Base-by-base conservation (phyloP, 2,113 vertebrate species). In the Chloropsis hardwickii region DNA sequence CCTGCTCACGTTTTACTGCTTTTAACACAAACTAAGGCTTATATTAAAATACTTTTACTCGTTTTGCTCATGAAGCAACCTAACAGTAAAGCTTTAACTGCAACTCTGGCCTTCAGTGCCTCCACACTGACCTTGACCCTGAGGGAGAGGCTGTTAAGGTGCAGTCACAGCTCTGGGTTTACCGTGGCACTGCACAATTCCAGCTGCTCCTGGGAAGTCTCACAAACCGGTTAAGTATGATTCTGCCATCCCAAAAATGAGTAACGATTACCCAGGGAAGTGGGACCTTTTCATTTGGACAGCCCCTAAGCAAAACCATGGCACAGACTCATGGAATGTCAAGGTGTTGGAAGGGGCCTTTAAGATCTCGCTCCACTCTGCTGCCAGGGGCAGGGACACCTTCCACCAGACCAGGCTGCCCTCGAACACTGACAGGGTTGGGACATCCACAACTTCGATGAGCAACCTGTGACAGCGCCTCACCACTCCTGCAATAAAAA, bases 221-320 rank as follows among this genome's bases (percentile, higher is more conserved):
- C 13, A 9, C 2, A 9, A 82, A 29, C 5, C 4, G 23, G 35
- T 3, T 0, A 35, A 4, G 2, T 4, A 16, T 1, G 19, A 48
- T 17, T 65, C 8, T 24, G 23, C 5, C 3, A 18, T 2, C 28
- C 14, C 33, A 58, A 12, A 25, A 12, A 9, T 0, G 8, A 81
- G 15, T 6, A 48, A 10, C 0, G 11, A 31, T 7, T 1, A 29
- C 2, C 2, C 25, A 42, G 9, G 2, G 8, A 12, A 57, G 15
- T 1, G 0, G 1, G 3, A 24, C 4, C 9, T 58, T 66, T 60
- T 22, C 7, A 35, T 7, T 3, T 9, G 28, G 2, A 6, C 5
- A 37, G 1, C 13, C 1, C 14, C 33, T 17, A 27, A 62, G 62
- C 8, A 6, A 31, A 83, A 48, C 2, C 4, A 12, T 3, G 14